phyloP scores from a whole-genome alignment of 2,797 vertebrate species.

The Anguilla megastoma region DNA sequence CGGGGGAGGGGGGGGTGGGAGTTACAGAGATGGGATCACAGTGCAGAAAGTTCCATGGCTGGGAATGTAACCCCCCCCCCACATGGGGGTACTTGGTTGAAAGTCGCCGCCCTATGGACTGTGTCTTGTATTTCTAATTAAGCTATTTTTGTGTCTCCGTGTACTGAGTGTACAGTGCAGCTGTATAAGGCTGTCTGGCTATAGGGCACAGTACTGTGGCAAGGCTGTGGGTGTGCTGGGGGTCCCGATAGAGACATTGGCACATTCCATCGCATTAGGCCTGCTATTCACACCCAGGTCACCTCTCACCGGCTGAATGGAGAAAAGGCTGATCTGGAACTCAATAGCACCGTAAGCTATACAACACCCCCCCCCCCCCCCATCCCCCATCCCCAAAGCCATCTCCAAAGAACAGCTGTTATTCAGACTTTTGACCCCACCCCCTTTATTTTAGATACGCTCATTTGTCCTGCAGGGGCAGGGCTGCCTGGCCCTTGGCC shows the following conservation, averaged over 20 bases:
- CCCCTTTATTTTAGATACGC: neutral
- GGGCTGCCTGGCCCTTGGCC: too few species aligned
- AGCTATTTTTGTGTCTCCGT: neutral
- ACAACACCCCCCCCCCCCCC: neutral
- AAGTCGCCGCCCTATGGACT: neutral
- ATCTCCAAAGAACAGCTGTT: neutral
- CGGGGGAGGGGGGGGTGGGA: neutral
- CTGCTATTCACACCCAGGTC: conserved; percentile 7
- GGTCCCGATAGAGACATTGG: neutral
- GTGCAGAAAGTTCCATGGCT: neutral
- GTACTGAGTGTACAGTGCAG: neutral
- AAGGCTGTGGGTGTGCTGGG: neutral
- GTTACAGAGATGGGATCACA: neutral
- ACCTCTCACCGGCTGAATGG: neutral
- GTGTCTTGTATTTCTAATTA: neutral
- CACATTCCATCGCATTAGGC: conserved; percentile 18
- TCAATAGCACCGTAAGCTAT: neutral
- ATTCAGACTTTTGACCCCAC: neutral
- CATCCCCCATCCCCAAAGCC: neutral
- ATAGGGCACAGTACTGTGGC: neutral
- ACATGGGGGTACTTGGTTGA: neutral
- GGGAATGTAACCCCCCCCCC: neutral
- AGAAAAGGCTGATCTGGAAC: neutral
- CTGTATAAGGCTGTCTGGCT: neutral
- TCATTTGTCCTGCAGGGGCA: neutral